phyloP scores from a whole-genome alignment of 2,888 invertebrate species.

The Drosophila prolongata region DNA sequence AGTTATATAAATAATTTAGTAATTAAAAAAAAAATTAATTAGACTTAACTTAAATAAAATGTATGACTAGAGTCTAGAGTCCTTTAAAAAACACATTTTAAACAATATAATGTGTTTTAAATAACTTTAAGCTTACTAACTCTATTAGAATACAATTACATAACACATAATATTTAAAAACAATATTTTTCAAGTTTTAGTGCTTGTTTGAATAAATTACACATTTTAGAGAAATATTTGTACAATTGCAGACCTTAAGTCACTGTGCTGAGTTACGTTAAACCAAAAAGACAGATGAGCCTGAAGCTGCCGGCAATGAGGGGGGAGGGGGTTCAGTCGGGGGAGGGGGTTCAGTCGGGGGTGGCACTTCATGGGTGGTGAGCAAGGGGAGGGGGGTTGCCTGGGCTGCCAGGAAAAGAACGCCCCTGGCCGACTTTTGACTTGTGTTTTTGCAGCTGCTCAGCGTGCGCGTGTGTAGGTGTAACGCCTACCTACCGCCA shows the following conservation, averaged over 20 bases:
- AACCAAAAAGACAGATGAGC: constrained; percentile 30
- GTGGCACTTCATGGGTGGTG: not conserved
- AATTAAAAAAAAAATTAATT: no score
- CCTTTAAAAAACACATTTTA: no score
- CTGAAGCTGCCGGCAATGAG: not conserved
- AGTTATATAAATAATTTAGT: no score
- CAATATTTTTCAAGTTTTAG: not conserved
- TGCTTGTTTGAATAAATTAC: not conserved
- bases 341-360: not conserved
- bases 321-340: not conserved
- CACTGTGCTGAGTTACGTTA: constrained; percentile 38
- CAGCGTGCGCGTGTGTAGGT: constrained; percentile 8
- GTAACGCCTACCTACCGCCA: constrained; percentile 6
- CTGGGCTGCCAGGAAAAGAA: constrained; percentile 26
- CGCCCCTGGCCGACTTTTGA: constrained; percentile 46
- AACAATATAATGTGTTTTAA: no score
- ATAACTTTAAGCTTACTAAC: no score
- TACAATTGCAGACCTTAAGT: not conserved
- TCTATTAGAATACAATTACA: no score
- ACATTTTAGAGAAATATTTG: no score
- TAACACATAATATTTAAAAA: no score
- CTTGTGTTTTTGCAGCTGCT: constrained; percentile 47
- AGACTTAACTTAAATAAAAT: no score
- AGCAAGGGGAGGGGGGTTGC: constrained; percentile 2
- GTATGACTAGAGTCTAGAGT: no score